Base-by-base conservation (phyloP, 2,888 invertebrate species). In the Piscicola geometra region DNA sequence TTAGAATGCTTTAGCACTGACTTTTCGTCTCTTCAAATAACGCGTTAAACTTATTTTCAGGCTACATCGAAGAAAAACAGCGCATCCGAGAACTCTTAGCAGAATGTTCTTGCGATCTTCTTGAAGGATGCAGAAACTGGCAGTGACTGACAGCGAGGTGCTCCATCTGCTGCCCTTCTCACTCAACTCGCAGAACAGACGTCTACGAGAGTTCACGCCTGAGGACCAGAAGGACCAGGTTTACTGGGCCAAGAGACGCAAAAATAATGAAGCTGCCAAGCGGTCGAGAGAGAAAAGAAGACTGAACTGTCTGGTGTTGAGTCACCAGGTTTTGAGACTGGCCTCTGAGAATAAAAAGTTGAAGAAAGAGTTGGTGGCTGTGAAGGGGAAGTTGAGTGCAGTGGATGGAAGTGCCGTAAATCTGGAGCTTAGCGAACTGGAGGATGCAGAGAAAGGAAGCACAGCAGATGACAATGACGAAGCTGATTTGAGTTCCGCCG, bases 201-300 rank as follows among this genome's bases (percentile, higher is more conserved):
- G 96, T 84, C 95, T 95, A 84, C 89, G 97, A 21, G 95, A 96
- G 85, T 96, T 97, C 86, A 96, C 95, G 79, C 96, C 96, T 0
- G 96, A 96, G 85, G 93, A 90, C 86, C 94, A 94, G 85, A 97
- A 97, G 85, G 96, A 97, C 83, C 94, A 95, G 82, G 93, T 92
- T 83, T 97, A 97, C 86, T 97, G 98, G 98, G 95, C 96, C 86
- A 90, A 96, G 76, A 89, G 98, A 76, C 89, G 96, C 79, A 90
- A 96, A 77, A 97, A 98, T 87, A 98, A 98, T 86, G 96, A 96
- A 86, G 97, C 97, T 0, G 97, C 97, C 76, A 94, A 97, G 85
- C 88, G 95, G 67, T 95, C 95, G 5, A 90, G 96, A n/a, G 96
- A 97, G 86, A 97, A 97, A 86, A 89, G 96, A 64, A 90, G 96